Evolutionary conservation across 1,140 invertebrate genomes (phyloP), one percentile per base, ranked within the genome.

Genomic region (Eubasilissa regina): DNA sequence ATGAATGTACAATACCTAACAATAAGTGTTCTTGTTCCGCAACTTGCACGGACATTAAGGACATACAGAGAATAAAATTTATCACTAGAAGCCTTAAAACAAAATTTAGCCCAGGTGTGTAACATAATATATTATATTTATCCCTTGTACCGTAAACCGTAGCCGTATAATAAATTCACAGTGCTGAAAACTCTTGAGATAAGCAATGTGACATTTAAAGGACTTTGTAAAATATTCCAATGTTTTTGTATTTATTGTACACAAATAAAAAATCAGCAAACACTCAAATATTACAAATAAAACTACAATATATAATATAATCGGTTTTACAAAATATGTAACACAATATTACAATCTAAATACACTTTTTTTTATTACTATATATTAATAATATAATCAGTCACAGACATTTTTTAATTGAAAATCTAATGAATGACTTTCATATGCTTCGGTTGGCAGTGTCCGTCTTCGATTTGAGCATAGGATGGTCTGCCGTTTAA

Each of bases 321-420:
- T 81, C 77, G 56, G 76, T 75, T 78, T 77, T 81, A 81, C 72
- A 81, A 81, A 81, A 81, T 81, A 78, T 81, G 55, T 81, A 81
- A 81, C 80, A 75, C 58, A 79, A 78, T 75, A 77, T 70, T 81
- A 81, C 80, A 76, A 72, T 79, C 78, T 78, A 79, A 76, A 81
- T 77, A 79, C 77, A 77, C 35, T 74, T 80, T 35, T 35, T 78
- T 68, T 73, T 72, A 66, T 77, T 43, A 56, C 76, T 81, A 56
- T 77, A 62, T 81, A 70, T 76, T 75, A 58, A 78, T 75, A 78
- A 81, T 79, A 79, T 77, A 79, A 78, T 81, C 80, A 81, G 80
- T 81, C 80, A 78, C 78, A 79, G 77, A 64, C 73, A 81, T 66
- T 76, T 81, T 78, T 56, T 72, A 72, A 56, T 62, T 81, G 73